phyloP scores from a whole-genome alignment of 1,140 invertebrate genomes.

The Eciton burchellii region DNA sequence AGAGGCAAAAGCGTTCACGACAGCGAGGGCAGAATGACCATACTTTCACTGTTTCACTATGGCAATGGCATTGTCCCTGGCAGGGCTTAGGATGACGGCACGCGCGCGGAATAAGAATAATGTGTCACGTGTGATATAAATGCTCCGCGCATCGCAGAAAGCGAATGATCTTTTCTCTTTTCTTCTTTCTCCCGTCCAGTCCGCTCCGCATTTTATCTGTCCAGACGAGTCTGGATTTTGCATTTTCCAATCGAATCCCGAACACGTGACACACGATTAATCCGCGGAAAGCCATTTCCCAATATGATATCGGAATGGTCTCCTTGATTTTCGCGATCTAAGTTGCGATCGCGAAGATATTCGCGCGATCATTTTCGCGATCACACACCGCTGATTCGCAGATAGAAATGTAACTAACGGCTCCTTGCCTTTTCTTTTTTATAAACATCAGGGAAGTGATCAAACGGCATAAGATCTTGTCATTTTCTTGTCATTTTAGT shows the following conservation, averaged over 20 bases:
- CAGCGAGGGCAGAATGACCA: slow-evolving; percentile 80
- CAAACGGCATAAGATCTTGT: slow-evolving; percentile 40
- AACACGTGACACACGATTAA: background rate
- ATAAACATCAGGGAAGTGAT: slow-evolving; percentile 44
- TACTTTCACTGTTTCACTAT: slow-evolving; percentile 85
- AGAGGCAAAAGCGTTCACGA: slow-evolving; percentile 64
- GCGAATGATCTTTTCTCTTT: slow-evolving; percentile 69
- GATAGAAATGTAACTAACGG: background rate
- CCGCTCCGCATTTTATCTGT: too few relatives aligned
- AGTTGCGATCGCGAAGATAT: background rate
- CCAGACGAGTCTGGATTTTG: too few relatives aligned
- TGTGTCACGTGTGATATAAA: slow-evolving; percentile 8
- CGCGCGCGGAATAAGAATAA: slow-evolving; percentile 77
- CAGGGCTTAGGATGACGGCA: slow-evolving; percentile 74
- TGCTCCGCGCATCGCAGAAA: slow-evolving; percentile 59
- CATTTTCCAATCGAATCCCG: too few relatives aligned
- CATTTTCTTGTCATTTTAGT: slow-evolving; percentile 50
- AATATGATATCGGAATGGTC: too few relatives aligned
- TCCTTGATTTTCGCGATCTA: background rate
- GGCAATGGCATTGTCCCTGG: slow-evolving; percentile 85
- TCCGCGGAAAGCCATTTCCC: background rate
- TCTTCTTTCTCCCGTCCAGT: slow-evolving; percentile 8
- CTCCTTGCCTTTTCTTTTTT: background rate
- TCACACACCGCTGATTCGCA: background rate
- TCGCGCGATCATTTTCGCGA: background rate